phyloP scores from a whole-genome alignment of 2,888 invertebrate species.

The Candidula unifasciata region DNA sequence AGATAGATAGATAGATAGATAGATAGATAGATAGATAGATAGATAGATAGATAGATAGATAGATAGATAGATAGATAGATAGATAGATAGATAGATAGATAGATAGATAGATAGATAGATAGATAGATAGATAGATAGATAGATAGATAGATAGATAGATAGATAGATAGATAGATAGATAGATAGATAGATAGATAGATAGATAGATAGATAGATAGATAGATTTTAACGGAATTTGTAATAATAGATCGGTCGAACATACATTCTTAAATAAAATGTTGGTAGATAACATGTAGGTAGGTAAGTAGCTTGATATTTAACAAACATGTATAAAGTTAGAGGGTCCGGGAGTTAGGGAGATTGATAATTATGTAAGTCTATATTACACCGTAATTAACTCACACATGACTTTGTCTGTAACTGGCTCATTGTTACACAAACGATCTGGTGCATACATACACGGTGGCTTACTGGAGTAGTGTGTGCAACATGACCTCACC shows the following conservation, averaged over 20 bases:
- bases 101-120: conserved; percentile 35
- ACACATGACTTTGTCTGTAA: too few relatives aligned
- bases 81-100: conserved; percentile 35
- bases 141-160: conserved; percentile 16
- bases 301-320: too few relatives aligned
- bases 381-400: too few relatives aligned
- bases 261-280: too few relatives aligned
- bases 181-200: conserved; percentile 33
- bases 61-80: conserved; percentile 22
- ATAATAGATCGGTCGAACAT: too few relatives aligned
- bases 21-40: conserved; percentile 39
- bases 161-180: conserved; percentile 26
- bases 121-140: conserved; percentile 30
- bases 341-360: too few relatives aligned
- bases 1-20: conserved; percentile 24
- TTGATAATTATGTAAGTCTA: too few relatives aligned
- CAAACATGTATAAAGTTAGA: too few relatives aligned
- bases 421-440: neutral
- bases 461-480: neutral
- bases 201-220: conserved; percentile 30
- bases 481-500: neutral
- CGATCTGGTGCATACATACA: neutral
- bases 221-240: too few relatives aligned
- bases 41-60: conserved; percentile 34
- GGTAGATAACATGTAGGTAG: too few relatives aligned